phyloP scores from a whole-genome alignment of 2,797 vertebrate species.

The Phaenicophaeus curvirostris region DNA sequence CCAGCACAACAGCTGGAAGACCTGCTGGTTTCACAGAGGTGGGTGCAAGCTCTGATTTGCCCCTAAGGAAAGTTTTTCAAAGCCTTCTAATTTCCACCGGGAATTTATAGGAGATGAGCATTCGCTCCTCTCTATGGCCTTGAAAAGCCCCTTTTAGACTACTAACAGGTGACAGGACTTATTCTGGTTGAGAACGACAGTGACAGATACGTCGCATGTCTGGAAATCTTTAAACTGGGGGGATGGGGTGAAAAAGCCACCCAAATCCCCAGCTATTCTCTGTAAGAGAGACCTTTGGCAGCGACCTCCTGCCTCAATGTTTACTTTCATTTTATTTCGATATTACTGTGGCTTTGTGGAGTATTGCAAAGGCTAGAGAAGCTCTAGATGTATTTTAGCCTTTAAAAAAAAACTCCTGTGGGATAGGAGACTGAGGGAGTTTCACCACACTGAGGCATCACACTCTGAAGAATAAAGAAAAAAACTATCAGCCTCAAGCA shows the following conservation, averaged over 20 bases:
- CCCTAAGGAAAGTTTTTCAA: background rate
- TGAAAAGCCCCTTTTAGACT: background rate
- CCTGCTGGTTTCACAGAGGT: background rate
- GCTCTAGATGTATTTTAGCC: background rate
- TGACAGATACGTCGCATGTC: background rate
- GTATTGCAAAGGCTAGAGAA: background rate
- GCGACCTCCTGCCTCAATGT: background rate
- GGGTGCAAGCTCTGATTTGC: background rate
- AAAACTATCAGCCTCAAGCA: background rate
- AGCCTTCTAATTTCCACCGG: background rate
- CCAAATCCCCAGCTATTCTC: background rate
- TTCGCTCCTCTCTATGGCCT: background rate
- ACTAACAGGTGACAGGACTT: background rate
- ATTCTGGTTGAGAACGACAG: background rate
- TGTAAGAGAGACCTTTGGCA: background rate
- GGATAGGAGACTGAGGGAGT: background rate
- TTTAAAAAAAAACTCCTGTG: background rate
- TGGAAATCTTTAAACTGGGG: background rate
- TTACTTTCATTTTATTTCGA: background rate
- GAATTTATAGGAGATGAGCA: background rate
- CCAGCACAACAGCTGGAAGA: background rate
- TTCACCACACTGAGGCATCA: background rate
- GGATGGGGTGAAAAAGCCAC: background rate
- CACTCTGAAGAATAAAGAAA: background rate
- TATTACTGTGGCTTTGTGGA: background rate